Conservation (phyloP, 2,113 vertebrate species). For the Suncus etruscus region DNA sequence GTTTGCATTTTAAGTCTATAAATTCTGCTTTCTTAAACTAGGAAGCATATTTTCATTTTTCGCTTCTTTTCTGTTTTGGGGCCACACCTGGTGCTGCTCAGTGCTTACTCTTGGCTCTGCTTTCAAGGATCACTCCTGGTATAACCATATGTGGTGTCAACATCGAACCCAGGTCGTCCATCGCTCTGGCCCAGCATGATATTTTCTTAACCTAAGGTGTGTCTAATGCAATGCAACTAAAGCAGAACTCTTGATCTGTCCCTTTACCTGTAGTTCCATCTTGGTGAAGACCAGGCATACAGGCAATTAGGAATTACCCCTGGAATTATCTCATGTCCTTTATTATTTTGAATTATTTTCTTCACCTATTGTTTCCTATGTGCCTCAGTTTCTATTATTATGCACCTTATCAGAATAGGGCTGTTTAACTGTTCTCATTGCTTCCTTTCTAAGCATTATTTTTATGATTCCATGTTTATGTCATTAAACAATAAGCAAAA, state of each 20-base stretch:
- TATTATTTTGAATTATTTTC: conserved; percentile 16
- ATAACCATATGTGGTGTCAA: no score
- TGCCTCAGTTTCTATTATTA: neutral
- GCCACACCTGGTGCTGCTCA: no score
- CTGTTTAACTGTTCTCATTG: neutral
- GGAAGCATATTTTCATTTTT: neutral
- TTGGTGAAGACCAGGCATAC: neutral
- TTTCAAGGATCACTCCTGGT: no score
- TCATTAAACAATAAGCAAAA: conserved; percentile 9
- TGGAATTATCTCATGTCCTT: neutral
- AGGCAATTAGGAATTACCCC: neutral
- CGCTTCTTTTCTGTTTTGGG: no score
- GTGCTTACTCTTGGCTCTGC: no score
- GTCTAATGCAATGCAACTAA: conserved; percentile 53
- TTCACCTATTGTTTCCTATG: neutral
- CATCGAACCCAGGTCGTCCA: no score
- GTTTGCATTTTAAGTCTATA: conserved; percentile 55
- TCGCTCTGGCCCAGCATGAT: no score
- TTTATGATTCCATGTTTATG: neutral
- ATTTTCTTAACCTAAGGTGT: conserved; percentile 10
- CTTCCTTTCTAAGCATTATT: neutral
- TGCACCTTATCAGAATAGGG: neutral
- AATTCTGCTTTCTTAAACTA: neutral
- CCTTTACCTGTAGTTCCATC: neutral
- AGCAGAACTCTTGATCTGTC: conserved; percentile 29